A percentile compares a stretch with the other conserved stretches of the same genome.
Evolutionary conservation across 2,797 vertebrate genomes (phyloP).

Genomic region (Cyprinodon diabolis): DNA sequence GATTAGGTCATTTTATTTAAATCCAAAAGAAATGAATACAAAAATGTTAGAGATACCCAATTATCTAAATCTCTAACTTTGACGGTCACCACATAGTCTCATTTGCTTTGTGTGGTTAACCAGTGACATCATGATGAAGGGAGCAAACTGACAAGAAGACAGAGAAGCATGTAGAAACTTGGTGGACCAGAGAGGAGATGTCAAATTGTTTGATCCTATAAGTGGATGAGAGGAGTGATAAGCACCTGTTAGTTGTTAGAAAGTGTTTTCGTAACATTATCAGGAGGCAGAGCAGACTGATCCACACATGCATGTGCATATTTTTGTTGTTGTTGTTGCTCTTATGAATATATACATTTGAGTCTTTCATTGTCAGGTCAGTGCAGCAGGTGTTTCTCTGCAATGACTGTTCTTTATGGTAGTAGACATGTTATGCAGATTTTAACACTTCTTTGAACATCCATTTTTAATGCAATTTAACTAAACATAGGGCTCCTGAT

Average conservation of each 20-base stretch:
- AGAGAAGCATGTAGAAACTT: background rate
- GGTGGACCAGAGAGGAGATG: background rate
- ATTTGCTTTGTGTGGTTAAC: slow-evolving; percentile 6
- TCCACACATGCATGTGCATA: too few species aligned
- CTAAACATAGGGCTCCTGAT: too few species aligned
- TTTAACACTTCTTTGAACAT: background rate
- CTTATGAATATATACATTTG: background rate
- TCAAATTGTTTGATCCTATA: background rate
- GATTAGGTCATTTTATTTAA: background rate
- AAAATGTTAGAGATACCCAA: background rate
- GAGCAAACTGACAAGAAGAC: slow-evolving; percentile 3
- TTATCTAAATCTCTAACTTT: too few species aligned
- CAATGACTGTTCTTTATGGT: background rate
- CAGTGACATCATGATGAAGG: slow-evolving; percentile 17
- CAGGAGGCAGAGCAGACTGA: background rate
- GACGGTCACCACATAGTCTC: background rate
- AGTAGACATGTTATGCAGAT: background rate
- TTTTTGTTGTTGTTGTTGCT: too few species aligned
- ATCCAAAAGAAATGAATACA: background rate
- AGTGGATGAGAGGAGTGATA: background rate
- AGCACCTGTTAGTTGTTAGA: slow-evolving; percentile 33
- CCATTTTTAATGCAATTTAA: background rate
- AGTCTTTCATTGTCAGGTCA: background rate
- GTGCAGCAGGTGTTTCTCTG: slow-evolving; percentile 7
- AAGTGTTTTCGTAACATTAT: slow-evolving; percentile 15